A percentile compares a stretch with the other conserved stretches of the same genome.
Evolutionary conservation across 2,113 vertebrate genomes (phyloP).

Genomic region (Percopsis transmontana): DNA sequence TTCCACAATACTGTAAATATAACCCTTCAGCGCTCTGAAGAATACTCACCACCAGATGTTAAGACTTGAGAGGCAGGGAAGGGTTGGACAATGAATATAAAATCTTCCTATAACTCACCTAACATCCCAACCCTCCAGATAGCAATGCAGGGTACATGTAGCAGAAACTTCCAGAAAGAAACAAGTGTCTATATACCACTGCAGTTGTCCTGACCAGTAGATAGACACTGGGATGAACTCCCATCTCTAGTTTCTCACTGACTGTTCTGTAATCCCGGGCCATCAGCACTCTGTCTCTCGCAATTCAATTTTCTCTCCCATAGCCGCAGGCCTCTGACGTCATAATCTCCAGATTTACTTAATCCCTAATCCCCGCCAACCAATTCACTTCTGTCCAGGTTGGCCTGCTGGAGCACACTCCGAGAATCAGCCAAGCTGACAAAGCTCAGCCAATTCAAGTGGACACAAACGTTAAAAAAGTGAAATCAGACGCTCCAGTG

Average conservation of each 20-base stretch:
- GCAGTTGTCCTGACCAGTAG: slow-evolving; percentile 30
- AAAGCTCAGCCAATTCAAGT: slow-evolving; percentile 40
- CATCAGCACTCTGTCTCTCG: slow-evolving; percentile 36
- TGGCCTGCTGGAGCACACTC: slow-evolving; percentile 24
- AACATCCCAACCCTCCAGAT: slow-evolving; percentile 34
- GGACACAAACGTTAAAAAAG: background rate
- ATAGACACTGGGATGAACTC: slow-evolving; percentile 41
- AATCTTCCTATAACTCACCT: slow-evolving; percentile 53
- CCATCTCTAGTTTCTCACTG: slow-evolving; percentile 47
- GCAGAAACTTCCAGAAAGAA: slow-evolving; percentile 29
- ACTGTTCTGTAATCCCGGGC: slow-evolving; percentile 58
- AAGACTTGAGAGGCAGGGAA: slow-evolving; percentile 37
- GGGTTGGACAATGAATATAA: slow-evolving; percentile 42
- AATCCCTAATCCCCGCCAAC: slow-evolving; percentile 79
- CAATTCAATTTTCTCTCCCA: slow-evolving; percentile 75
- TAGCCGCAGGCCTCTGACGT: slow-evolving; percentile 71
- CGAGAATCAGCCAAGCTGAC: slow-evolving; percentile 21
- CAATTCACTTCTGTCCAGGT: slow-evolving; percentile 68
- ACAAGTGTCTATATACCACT: slow-evolving; percentile 15
- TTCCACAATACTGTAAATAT: background rate
- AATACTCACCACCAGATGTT: slow-evolving; percentile 64
- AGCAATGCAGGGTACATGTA: slow-evolving; percentile 11
- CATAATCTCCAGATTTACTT: slow-evolving; percentile 84
- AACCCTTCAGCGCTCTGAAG: slow-evolving; percentile 3
- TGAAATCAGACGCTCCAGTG: too few species aligned